Base-by-base conservation (phyloP, 2,113 vertebrate species). In the Marmota flaviventris region DNA sequence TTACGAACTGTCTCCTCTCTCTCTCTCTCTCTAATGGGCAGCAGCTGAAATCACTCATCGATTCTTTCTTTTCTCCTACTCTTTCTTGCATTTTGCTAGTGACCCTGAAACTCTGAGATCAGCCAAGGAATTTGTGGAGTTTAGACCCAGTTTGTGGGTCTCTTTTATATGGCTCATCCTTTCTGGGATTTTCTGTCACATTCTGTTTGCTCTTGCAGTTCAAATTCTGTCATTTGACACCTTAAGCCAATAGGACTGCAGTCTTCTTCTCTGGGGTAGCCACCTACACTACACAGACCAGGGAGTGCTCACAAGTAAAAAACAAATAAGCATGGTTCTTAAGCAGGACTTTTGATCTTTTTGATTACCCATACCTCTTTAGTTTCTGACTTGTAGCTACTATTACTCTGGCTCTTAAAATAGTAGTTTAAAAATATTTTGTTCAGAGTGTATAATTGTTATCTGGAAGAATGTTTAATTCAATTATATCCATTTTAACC, bases 201-300 rank as follows among this genome's bases (percentile, higher is more conserved):
- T 37, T 45, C 29, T 16, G 3, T 61, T 42, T 53, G 61, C 22
- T 53, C 61, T 77, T 61, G 9, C 16, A 29, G 56, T 20, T 32
- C 16, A 5, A 8, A 16, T 13, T 83, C 89, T 67, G 7, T 18
- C 11, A 3, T 18, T 0, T 58, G 58, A 39, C 17, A 76, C 39
- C 45, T 75, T 2, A 3, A 72, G 51, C 22, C 48, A 25, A 24
- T 18, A 83, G n/a, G 79, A 45, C 11, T n/a, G 13, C 42, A 83
- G 37, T 17, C 75, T 42, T 42, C 51, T 39, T 1, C 45, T 56
- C 45, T 9, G 8, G 29, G 10, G 45, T n/a, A n/a, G 16, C 14
- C 22, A 67, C 4, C 27, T 9, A 10, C 3, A 1, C 18, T 27
- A 0, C 79, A n/a, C 2, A 2, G 7, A 29, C 4, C 22, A 22